Evolutionary conservation across 1,140 invertebrate species (phyloP).

Genomic region (Macrostomum lignano): DNA sequence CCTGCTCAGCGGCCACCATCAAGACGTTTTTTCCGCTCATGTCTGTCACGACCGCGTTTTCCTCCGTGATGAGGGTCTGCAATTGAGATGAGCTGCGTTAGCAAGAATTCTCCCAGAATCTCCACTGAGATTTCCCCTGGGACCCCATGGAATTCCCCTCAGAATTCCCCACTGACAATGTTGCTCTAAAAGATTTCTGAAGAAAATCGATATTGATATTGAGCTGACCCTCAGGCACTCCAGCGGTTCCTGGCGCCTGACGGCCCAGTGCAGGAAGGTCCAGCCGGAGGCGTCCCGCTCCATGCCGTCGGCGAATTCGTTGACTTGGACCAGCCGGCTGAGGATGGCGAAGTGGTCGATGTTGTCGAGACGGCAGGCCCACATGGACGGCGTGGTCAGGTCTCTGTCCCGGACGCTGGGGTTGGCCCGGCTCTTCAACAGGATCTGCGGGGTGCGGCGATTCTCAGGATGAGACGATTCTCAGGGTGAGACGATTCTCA

Average conservation of each 20-base stretch:
- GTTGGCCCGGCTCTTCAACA: no score
- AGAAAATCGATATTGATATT: not conserved
- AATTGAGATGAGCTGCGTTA: slow-evolving; percentile 4
- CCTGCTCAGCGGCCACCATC: slow-evolving; percentile 18
- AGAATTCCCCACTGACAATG: no score
- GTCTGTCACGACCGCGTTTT: slow-evolving; percentile 16
- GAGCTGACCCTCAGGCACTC: slow-evolving; percentile 20
- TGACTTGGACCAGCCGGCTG: slow-evolving; percentile 10
- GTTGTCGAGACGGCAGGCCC: slow-evolving; percentile 25
- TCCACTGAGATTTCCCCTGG: no score
- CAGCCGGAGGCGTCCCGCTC: slow-evolving; percentile 21
- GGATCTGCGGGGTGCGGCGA: no score
- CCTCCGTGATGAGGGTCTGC: slow-evolving; percentile 15
- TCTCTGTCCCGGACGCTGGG: no score
- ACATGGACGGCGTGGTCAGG: slow-evolving; percentile 25
- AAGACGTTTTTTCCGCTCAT: slow-evolving; percentile 21
- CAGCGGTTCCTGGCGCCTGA: slow-evolving; percentile 19
- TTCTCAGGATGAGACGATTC: no score
- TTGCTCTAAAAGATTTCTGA: not conserved
- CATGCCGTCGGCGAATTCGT: slow-evolving; percentile 16
- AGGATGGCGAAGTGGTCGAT: slow-evolving; percentile 23
- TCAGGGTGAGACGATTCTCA: no score
- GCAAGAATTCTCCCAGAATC: not conserved
- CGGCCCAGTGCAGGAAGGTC: slow-evolving; percentile 26
- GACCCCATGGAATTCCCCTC: no score